A percentile compares a stretch with the other conserved stretches of the same genome.
phyloP scores from a whole-genome alignment of 1,140 invertebrate species.

The Spodoptera frugiperda region DNA sequence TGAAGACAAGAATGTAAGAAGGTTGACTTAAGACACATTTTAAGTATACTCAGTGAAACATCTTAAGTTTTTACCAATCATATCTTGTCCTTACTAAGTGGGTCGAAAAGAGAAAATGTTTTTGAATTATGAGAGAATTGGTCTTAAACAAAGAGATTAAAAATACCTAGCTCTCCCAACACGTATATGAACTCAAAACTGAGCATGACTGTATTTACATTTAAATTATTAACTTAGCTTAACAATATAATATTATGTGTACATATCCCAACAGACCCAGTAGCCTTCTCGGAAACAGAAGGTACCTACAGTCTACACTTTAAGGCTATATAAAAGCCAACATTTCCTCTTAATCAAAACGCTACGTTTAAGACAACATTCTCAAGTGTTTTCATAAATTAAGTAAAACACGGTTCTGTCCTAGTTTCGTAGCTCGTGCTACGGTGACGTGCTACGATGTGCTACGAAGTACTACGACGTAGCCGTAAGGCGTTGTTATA shows the following conservation, averaged over 20 bases:
- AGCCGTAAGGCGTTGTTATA: slow-evolving; percentile 56
- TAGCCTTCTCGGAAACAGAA: no score
- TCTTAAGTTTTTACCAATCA: not conserved
- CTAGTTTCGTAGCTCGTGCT: slow-evolving; percentile 49
- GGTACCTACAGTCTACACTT: not conserved
- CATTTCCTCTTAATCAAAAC: slow-evolving; percentile 10
- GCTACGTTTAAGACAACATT: slow-evolving; percentile 16
- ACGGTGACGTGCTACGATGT: slow-evolving; percentile 36
- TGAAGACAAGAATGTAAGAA: slow-evolving; percentile 2
- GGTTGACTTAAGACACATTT: not conserved
- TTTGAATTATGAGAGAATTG: no score
- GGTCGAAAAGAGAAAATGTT: no score
- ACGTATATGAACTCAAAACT: no score
- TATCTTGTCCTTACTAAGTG: no score
- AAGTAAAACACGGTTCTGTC: slow-evolving; percentile 35
- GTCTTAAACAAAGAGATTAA: no score
- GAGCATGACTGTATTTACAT: no score
- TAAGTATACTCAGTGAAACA: no score
- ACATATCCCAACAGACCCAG: no score
- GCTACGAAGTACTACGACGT: slow-evolving; percentile 46
- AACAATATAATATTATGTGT: no score
- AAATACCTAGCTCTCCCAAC: no score
- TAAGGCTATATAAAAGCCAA: not conserved
- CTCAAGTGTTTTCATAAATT: slow-evolving; percentile 38
- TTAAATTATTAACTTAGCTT: no score